Percentiles rank a stretch among this genome's conserved stretches.
Evolutionary conservation across 1,140 invertebrate species (phyloP).

Genomic region (Ylistrum balloti): DNA sequence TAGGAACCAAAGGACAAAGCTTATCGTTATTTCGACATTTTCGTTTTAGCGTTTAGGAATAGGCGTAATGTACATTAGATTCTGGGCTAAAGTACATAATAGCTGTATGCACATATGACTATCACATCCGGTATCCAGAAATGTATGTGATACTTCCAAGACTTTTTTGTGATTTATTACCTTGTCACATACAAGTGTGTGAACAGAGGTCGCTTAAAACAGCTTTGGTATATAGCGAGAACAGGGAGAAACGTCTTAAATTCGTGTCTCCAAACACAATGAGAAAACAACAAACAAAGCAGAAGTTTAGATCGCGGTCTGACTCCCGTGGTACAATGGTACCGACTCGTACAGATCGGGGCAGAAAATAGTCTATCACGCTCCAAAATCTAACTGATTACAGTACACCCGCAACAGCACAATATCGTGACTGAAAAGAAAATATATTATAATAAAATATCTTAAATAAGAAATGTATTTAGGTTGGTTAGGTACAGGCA

Average conservation of each 20-base stretch:
- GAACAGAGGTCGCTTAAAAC: too few relatives aligned
- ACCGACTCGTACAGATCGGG: neutral
- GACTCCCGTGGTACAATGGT: neutral
- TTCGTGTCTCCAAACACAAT: neutral
- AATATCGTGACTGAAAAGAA: neutral
- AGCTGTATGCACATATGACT: too few relatives aligned
- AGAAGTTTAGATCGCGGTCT: neutral
- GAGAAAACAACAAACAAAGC: constrained; percentile 8
- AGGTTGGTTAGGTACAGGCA: neutral
- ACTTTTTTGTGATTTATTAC: too few relatives aligned
- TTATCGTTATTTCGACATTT: too few relatives aligned
- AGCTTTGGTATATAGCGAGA: too few relatives aligned
- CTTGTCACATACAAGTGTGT: too few relatives aligned
- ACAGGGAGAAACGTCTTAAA: neutral
- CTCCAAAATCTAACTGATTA: neutral
- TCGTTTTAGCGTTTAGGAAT: too few relatives aligned
- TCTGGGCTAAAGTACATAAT: too few relatives aligned
- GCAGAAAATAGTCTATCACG: neutral
- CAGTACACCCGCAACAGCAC: neutral
- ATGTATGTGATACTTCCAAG: too few relatives aligned
- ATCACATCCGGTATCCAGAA: too few relatives aligned
- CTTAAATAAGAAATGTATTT: constrained; percentile 23
- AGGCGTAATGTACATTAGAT: too few relatives aligned
- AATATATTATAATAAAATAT: constrained; percentile 1
- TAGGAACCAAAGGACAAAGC: too few relatives aligned